Percentiles rank a stretch among this genome's conserved stretches.
Conservation (phyloP, 2,797 vertebrate species). For the Sciurus carolinensis region DNA sequence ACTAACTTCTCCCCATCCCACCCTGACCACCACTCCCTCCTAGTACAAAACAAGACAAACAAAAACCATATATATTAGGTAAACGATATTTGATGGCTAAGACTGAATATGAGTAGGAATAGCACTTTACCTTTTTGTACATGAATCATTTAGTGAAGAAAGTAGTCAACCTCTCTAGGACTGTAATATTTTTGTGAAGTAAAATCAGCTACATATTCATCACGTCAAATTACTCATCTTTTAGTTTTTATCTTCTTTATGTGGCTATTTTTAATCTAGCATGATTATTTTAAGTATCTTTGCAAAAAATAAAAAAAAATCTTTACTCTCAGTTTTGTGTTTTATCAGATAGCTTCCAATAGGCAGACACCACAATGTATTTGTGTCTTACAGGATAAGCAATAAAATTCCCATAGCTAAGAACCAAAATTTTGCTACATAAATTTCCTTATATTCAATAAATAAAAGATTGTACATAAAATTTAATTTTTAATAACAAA, state of each 20-base stretch:
- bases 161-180: not conserved
- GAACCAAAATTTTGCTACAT: not conserved
- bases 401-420: conserved; percentile 30
- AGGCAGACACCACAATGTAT: not conserved
- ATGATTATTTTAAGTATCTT: not conserved
- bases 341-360: conserved; percentile 10
- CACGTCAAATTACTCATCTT: not conserved
- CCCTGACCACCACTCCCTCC: rapidly evolving
- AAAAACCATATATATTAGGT: not conserved
- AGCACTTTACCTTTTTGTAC: not conserved
- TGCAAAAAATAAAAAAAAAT: not conserved
- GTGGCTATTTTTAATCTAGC: not conserved
- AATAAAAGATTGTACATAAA: not conserved
- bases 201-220: not conserved
- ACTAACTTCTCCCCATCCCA: rapidly evolving
- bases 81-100: not conserved
- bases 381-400: not conserved
- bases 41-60: not conserved
- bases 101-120: not conserved
- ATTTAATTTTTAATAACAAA: conserved; percentile 34
- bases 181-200: not conserved
- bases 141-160: conserved; percentile 5
- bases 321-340: not conserved
- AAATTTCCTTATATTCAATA: not conserved
- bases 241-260: conserved; percentile 35